Conservation (phyloP, 2,113 vertebrate genomes). For the Carassius gibelio region DNA sequence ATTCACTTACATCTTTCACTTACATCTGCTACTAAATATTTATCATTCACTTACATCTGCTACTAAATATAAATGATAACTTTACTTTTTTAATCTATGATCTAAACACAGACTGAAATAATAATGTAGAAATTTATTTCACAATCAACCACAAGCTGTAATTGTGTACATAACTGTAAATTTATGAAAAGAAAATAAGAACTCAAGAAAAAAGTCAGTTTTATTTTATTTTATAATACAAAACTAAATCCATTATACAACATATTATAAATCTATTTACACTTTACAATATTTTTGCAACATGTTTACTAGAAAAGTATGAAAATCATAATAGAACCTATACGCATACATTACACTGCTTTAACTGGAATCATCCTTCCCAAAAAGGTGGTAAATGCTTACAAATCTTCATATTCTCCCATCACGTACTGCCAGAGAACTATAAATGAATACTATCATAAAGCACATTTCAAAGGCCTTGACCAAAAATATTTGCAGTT, state of each 20-base stretch:
- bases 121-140: too few relatives aligned
- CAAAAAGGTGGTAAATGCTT: neutral
- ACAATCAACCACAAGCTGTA: too few relatives aligned
- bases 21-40: too few relatives aligned
- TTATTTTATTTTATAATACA: neutral
- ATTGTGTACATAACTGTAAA: too few relatives aligned
- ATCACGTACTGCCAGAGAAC: neutral
- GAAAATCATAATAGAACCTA: neutral
- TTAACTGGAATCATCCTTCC: neutral
- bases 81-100: too few relatives aligned
- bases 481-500: neutral
- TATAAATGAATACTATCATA: neutral
- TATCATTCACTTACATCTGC: too few relatives aligned
- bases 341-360: conserved; percentile 29
- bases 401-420: neutral
- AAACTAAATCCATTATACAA: neutral
- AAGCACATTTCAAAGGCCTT: neutral
- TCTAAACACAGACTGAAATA: too few relatives aligned
- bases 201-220: neutral
- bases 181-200: too few relatives aligned
- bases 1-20: too few relatives aligned
- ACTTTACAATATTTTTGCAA: neutral
- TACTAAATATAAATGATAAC: too few relatives aligned
- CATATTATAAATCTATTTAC: conserved; percentile 1
- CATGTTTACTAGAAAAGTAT: neutral